phyloP scores from a whole-genome alignment of 2,797 vertebrate species.

The Microctenopoma lineatum region DNA sequence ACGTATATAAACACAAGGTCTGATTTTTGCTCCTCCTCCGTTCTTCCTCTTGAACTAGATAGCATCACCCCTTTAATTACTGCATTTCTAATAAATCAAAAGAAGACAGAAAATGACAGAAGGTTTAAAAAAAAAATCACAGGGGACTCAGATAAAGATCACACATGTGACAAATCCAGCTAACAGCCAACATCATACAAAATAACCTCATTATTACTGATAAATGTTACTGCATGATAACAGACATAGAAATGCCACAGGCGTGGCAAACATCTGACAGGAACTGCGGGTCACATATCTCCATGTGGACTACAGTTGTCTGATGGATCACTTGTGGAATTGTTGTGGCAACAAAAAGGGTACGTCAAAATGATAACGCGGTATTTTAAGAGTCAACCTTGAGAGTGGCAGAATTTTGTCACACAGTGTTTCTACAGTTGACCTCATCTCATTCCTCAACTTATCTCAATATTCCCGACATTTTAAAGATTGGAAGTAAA shows the following conservation, averaged over 20 bases:
- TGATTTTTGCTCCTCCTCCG: too few relatives aligned
- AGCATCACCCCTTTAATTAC: not conserved
- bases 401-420: constrained; percentile 25
- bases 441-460: constrained; percentile 21
- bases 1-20: too few relatives aligned
- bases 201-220: not conserved
- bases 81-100: not conserved
- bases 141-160: not conserved
- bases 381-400: constrained; percentile 61
- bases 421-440: constrained; percentile 27
- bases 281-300: constrained; percentile 22
- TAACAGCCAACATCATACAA: not conserved
- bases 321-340: constrained; percentile 43
- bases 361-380: constrained; percentile 53
- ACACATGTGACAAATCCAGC: not conserved
- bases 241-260: constrained; percentile 20
- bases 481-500: constrained; percentile 22
- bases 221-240: constrained; percentile 1
- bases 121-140: not conserved
- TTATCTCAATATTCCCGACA: constrained; percentile 33
- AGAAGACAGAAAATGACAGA: not conserved
- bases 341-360: constrained; percentile 63
- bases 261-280: constrained; percentile 34
- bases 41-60: not conserved
- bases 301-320: constrained; percentile 29